Base-by-base conservation (phyloP, 2,113 vertebrate genomes). In the Merops nubicus region DNA sequence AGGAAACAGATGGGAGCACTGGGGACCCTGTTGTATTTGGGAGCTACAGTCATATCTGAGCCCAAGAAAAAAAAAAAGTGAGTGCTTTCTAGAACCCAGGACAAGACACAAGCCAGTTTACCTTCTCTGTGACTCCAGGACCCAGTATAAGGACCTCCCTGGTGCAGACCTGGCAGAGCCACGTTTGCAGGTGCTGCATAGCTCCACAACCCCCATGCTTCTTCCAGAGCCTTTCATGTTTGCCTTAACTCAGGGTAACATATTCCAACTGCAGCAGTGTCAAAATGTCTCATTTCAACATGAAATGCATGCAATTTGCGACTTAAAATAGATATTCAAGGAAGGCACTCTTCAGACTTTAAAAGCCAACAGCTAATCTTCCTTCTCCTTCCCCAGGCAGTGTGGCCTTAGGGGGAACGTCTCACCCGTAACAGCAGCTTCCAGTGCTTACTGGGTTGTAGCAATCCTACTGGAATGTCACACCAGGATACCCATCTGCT, bases 241-340 rank as follows among this genome's bases (percentile, higher is more conserved):
- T 34, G 62, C 48, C 34, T 38, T 34, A 16, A 56, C 47, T 42
- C 5, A 5, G 36, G 33, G 43, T 12, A 85, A 33, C 8, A 15
- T 14, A 38, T 68, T 83, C 57, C 67, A 64, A 13, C 28, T 33
- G 29, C 38, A 79, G 65, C 17, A 29, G 48, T 28, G 34, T 47
- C 79, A 72, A 59, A 92, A 88, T 9, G 17, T 51, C 75, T 88
- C 67, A 43, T 72, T 79, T 73, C 67, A 56, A n/a, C 1, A 5
- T 29, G 65, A 85, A 79, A 85, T 9, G 13, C 2, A 3, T 42
- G 38, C 1, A 0, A 63, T 75, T 78, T 72, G 29, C 70, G 33
- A 70, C 62, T 90, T 85, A 51, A 92, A 93, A 92, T 42, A 96
- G 82, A 59, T 31, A 21, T 21, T 76, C 22, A 20, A 38, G 70